Evolutionary conservation across 2,797 vertebrate genomes (phyloP), one percentile per base, ranked within the genome.

Genomic region (Acanthis flammea): DNA sequence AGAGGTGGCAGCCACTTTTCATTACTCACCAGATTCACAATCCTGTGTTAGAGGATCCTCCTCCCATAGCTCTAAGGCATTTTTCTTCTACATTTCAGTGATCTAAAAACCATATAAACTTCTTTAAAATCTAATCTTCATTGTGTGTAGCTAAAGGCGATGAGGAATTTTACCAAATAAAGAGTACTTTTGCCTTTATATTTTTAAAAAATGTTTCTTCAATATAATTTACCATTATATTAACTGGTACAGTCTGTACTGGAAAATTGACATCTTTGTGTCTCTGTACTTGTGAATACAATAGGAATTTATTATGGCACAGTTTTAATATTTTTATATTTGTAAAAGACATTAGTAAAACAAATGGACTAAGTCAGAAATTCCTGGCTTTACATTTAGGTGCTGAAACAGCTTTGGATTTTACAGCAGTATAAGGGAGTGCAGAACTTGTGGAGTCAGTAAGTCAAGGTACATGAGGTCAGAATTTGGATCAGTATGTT

Each of bases 401-500:
- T 86, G 37, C 67, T 90, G 66, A 48, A 84, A 86, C 77, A 88
- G 12, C 41, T 41, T 60, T 67, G 63, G 19, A 53, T 96, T 93
- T 86, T 82, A 71, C n/a, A 87, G 27, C 41, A 47, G 10, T 35
- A 8, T 70, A 73, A 67, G 31, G 31, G 41, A 73, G 63, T 19
- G 17, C 18, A 81, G 66, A 74, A 81, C 8, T 91, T 73, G 31
- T 48, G 67, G 67, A 86, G 63, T 73, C 66, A 81, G 55, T 73
- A 76, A 48, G 67, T 88, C 62, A 88, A 89, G 53, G 53, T 85
- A 67, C 60, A 88, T 95, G 88, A 93, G 71, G 39, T 96, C 92
- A 94, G 80, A 86, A 70, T 86, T 96, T 94, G 95, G 85, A 95
- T 86, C 55, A 21, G 58, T 73, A 31, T 57, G 17, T 92, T 90